phyloP scores from a whole-genome alignment of 1,140 invertebrate species.

The Atopsyche davidsoni region DNA sequence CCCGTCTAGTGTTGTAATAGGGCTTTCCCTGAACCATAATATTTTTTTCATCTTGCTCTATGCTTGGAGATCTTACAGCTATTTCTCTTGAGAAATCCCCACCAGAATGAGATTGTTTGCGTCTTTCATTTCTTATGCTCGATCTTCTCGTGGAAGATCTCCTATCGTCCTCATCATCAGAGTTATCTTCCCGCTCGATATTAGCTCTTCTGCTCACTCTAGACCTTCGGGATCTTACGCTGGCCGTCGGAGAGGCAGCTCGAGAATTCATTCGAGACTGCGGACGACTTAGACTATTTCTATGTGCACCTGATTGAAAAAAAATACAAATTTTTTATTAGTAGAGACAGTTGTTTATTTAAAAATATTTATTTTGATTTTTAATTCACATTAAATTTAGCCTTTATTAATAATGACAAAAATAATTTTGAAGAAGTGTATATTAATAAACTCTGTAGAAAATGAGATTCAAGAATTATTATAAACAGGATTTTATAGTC shows the following conservation, averaged over 20 bases:
- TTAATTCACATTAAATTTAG: too few species aligned
- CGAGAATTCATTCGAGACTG: constrained; percentile 50
- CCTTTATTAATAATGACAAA: too few species aligned
- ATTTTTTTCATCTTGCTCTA: constrained; percentile 5
- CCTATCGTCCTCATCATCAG: constrained; percentile 35
- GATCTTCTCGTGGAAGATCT: constrained; percentile 30
- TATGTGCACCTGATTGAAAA: constrained; percentile 22
- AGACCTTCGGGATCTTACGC: constrained; percentile 60
- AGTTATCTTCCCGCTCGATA: constrained; percentile 31
- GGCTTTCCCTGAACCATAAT: constrained; percentile 9
- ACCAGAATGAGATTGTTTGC: constrained; percentile 18
- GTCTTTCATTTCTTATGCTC: constrained; percentile 36
- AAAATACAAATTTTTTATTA: background rate
- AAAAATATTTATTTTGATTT: too few species aligned
- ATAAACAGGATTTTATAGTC: too few species aligned
- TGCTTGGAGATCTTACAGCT: background rate
- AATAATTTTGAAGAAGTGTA: too few species aligned
- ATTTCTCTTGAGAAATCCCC: constrained; percentile 16
- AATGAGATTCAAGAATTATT: too few species aligned
- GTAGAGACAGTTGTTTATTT: background rate
- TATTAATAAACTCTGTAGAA: too few species aligned
- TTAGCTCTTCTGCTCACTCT: constrained; percentile 37
- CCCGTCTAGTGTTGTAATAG: constrained; percentile 6
- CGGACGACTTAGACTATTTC: constrained; percentile 32
- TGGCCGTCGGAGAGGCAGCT: constrained; percentile 62